Evolutionary conservation across 2,888 invertebrate species (phyloP).

Genomic region (Drosophila neonasuta): DNA sequence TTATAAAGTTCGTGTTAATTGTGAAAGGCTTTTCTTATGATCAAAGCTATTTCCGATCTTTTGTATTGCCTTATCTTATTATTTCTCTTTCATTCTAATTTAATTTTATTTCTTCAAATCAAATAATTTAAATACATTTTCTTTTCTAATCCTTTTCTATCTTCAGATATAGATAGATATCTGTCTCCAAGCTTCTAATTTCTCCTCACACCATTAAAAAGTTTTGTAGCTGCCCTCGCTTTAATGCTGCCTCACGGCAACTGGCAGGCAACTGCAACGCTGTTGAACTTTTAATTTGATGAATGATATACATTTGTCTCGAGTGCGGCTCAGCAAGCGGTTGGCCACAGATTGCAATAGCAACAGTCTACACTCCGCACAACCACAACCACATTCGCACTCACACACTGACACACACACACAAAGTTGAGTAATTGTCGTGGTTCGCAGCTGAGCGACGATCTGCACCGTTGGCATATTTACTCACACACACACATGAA

Average conservation of each 20-base stretch:
- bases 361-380: conserved; percentile 28
- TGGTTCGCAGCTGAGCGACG: conserved; percentile 60
- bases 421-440: conserved; percentile 64
- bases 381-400: conserved; percentile 21
- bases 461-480: conserved; percentile 64
- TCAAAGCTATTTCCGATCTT: too few species aligned
- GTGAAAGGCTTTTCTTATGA: too few species aligned
- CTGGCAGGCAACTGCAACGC: conserved; percentile 62
- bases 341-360: conserved; percentile 49
- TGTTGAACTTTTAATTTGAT: conserved; percentile 77
- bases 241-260: conserved; percentile 59
- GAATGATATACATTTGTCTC: conserved; percentile 78
- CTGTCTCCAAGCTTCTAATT: not conserved
- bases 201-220: not conserved
- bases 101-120: not conserved
- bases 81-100: too few species aligned
- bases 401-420: conserved; percentile 17
- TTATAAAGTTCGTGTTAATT: too few species aligned
- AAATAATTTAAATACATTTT: too few species aligned
- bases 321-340: conserved; percentile 61
- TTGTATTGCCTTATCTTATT: too few species aligned
- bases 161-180: not conserved
- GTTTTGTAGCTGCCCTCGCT: conserved; percentile 40
- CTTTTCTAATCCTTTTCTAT: not conserved
- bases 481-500: conserved; percentile 45